phyloP scores from a whole-genome alignment of 2,888 invertebrate genomes.

The Tenthredo amoena region DNA sequence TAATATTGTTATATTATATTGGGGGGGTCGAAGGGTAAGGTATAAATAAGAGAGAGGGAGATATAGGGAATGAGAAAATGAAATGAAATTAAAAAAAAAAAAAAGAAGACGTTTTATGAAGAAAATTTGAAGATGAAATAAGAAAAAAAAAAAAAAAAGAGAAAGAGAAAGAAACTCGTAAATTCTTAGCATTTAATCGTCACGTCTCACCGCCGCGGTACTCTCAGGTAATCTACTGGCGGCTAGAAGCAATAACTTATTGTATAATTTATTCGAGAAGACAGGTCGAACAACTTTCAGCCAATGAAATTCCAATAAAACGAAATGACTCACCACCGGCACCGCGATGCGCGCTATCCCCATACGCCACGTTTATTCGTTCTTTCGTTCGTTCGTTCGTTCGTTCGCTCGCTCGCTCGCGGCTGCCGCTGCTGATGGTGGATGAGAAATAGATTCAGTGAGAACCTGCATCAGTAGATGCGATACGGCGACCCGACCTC shows the following conservation, averaged over 20 bases:
- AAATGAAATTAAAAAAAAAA: not conserved
- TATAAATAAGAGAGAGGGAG: not conserved
- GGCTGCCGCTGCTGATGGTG: not conserved
- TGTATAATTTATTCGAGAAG: slow-evolving; percentile 53
- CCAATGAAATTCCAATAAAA: slow-evolving; percentile 51
- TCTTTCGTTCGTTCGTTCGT: not conserved
- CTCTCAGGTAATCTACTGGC: slow-evolving; percentile 39
- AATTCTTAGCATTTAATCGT: slow-evolving; percentile 42
- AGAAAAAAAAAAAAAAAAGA: not conserved
- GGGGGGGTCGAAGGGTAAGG: not conserved
- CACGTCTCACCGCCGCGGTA: not conserved
- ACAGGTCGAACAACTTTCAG: slow-evolving; percentile 52
- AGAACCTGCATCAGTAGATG: slow-evolving; percentile 3
- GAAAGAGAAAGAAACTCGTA: slow-evolving; percentile 14
- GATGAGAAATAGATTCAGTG: slow-evolving; percentile 33
- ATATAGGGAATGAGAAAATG: not conserved
- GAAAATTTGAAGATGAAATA: not conserved
- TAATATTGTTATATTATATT: not conserved
- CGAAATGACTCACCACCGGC: slow-evolving; percentile 37
- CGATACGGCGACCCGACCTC: slow-evolving; percentile 29
- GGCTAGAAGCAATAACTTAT: slow-evolving; percentile 47
- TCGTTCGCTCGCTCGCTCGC: not conserved
- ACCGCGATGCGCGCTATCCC: slow-evolving; percentile 6
- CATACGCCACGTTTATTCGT: slow-evolving; percentile 21
- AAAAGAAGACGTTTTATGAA: not conserved